Evolutionary conservation across 2,113 vertebrate species (phyloP).

Genomic region (Calonectris borealis): DNA sequence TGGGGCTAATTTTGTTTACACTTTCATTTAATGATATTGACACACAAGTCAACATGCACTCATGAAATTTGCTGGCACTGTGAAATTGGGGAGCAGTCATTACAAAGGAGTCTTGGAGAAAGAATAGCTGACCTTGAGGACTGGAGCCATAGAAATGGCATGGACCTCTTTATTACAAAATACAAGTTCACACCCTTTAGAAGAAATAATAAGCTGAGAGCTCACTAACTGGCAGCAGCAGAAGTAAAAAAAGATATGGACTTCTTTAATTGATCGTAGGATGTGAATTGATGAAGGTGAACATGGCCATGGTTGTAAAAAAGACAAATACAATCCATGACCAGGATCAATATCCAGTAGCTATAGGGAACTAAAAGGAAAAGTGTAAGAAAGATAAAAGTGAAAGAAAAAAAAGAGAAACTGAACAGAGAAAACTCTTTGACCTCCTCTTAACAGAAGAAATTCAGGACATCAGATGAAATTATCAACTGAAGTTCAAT

Average conservation of each 20-base stretch:
- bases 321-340: not conserved
- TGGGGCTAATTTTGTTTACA: not conserved
- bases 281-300: not conserved
- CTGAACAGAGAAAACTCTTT: not conserved
- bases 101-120: not conserved
- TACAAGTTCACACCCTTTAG: not conserved
- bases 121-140: not conserved
- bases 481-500: not conserved
- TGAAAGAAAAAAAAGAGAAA: not conserved
- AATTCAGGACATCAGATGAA: not conserved
- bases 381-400: not conserved
- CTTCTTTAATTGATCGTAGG: not conserved
- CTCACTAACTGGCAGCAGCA: not conserved
- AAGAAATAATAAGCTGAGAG: not conserved
- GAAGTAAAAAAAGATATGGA: not conserved
- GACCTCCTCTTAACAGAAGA: not conserved
- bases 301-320: not conserved
- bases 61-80: not conserved
- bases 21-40: not conserved
- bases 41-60: not conserved
- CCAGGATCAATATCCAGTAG: not conserved
- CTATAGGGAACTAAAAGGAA: not conserved
- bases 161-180: not conserved
- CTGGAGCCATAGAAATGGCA: not conserved
- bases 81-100: not conserved